Base-by-base conservation (phyloP, 2,888 invertebrate genomes). In the Morinoia aosen region DNA sequence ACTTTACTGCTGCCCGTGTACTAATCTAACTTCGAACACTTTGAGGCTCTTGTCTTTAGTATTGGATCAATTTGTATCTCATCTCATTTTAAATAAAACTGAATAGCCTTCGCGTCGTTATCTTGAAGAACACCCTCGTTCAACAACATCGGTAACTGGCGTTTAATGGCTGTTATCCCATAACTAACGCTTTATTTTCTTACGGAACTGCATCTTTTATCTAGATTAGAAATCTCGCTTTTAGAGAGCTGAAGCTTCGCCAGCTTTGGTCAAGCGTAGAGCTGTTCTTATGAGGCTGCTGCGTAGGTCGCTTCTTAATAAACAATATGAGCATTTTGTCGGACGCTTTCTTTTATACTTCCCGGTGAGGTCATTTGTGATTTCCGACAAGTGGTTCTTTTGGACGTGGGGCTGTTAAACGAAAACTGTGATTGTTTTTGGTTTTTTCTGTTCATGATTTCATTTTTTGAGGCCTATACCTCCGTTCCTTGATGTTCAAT, bases 161-260 rank as follows among this genome's bases (percentile, higher is more conserved):
- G 90, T 90, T 48, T 90, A 48, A 90, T 90, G 40, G 39, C 39
- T 48, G 90, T 90, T 90, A 90, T 90, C 90, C 90, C 90, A 48
- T 40, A 90, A 90, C 90, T 57, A 93, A 93, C 48, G 33, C 93
- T 48, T 93, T 33, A 57, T 56, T 56, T 93, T 93, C 57, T 48
- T 19, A 25, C 10, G 14, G 12, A 93, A 93, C 93, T 57, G 57
- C 93, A 93, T 57, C 58, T 56, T 93, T 57, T 93, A 93, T 93
- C 93, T 93, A 93, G 93, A 93, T 93, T 93, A 93, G 57, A 93
- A 93, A 93, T 93, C 93, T 93, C 57, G 58, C 5, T 14, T 93
- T 14, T 39, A 48, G 57, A 93, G 57, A 93, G n/a, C 93, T 39
- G 48, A 14, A 12, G 11, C 48, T 48, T 40, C 39, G 90, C 48